Evolutionary conservation across 2,113 vertebrate species (phyloP), one percentile per base, ranked within the genome.

Genomic region (Microcebus lehilahytsara): DNA sequence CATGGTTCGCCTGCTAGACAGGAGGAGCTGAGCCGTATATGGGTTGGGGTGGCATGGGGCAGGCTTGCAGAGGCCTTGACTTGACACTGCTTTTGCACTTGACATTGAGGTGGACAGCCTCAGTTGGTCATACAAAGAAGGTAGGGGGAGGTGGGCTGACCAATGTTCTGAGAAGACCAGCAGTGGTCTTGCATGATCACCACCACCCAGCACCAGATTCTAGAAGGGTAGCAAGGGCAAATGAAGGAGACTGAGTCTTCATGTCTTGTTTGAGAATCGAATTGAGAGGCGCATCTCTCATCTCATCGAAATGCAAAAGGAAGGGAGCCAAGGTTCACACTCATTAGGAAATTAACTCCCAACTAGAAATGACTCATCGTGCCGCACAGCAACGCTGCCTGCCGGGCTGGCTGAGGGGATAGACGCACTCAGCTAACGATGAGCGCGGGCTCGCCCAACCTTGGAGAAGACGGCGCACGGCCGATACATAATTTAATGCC

Each of bases 261-360:
- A 51, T 62, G 19, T 88, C 67, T 92, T 83, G 91, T 84, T 93
- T 69, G 79, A 94, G 83, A 90, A 97, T 40, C 67, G 5, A 49
- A 91, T 22, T 72, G 79, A 94, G 49, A 96, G 64, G 78, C 74
- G 60, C n/a, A 64, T 69, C 74, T 77, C 79, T 46, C 71, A 22
- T 84, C 64, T 80, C 13, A 80, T 71, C 58, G 74, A 91, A 91
- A 96, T 58, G 90, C 86, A 89, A 85, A 91, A 17, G 13, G 83
- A 71, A 84, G 22, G 67, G 62, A 95, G 85, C 66, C 83, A 91
- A 89, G 87, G 58, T 58, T 93, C 91, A 92, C 51, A 79, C 72
- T 97, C 84, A 93, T 90, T 95, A 97, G 30, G 69, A 97, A 95
- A 97, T 95, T 95, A 95, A 96, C 95, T 96, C 75, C 69, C 78